Conservation (phyloP, 2,113 vertebrate genomes). For the Drymodes brunneopygia region DNA sequence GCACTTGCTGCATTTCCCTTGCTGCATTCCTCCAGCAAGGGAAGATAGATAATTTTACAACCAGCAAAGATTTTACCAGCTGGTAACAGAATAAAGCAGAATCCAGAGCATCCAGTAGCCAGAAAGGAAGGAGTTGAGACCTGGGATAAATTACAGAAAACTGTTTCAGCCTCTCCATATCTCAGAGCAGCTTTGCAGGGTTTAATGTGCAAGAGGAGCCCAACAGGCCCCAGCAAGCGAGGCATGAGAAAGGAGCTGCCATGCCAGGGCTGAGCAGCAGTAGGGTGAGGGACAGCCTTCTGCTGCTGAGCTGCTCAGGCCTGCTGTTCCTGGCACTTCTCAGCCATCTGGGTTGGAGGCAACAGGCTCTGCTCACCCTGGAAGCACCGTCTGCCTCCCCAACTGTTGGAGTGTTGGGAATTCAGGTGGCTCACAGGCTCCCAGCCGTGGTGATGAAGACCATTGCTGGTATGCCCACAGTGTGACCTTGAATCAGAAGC, state of each 20-base stretch:
- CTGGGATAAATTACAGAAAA: neutral
- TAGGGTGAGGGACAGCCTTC: neutral
- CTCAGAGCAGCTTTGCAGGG: neutral
- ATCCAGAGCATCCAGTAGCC: neutral
- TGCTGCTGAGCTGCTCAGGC: slow-evolving; percentile 1
- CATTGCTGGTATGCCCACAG: neutral
- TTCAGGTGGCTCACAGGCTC: neutral
- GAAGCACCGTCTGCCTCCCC: slow-evolving; percentile 64
- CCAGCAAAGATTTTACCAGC: neutral
- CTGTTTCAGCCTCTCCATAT: neutral
- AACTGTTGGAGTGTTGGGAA: slow-evolving; percentile 35
- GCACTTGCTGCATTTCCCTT: too few species aligned
- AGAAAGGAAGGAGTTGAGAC: neutral
- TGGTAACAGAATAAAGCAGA: neutral
- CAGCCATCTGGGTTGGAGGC: slow-evolving; percentile 75
- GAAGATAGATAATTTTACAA: neutral
- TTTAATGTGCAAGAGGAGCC: neutral
- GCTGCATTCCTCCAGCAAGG: neutral
- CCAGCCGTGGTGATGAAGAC: neutral
- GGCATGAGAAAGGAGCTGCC: neutral
- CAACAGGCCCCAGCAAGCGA: neutral
- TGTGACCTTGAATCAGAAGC: neutral
- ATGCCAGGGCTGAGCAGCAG: neutral
- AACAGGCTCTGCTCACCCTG: slow-evolving; percentile 64
- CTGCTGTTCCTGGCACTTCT: neutral